Evolutionary conservation across 2,888 invertebrate species (phyloP).

Genomic region (Acrobasis repandana): DNA sequence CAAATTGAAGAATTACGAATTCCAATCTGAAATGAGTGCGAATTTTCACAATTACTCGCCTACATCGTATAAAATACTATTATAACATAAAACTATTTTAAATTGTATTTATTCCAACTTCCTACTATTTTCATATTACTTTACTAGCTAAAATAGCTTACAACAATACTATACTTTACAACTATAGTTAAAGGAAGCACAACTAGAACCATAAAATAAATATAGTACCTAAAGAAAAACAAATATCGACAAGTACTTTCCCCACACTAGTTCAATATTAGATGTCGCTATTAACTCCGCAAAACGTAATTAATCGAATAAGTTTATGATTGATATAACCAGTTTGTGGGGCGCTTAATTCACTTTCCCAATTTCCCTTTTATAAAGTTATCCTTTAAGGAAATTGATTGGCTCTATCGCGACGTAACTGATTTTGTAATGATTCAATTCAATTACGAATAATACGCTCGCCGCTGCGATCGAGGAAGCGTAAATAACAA

Average conservation of each 20-base stretch:
- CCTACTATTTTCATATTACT: no score
- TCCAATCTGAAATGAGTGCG: no score
- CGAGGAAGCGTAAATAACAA: slow-evolving; percentile 55
- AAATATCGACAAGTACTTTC: slow-evolving; percentile 25
- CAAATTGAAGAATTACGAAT: no score
- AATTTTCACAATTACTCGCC: no score
- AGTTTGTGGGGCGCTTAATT: slow-evolving; percentile 81
- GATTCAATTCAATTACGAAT: slow-evolving; percentile 62
- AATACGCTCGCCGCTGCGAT: slow-evolving; percentile 40
- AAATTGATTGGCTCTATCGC: slow-evolving; percentile 75
- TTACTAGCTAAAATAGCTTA: no score
- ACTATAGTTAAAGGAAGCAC: no score
- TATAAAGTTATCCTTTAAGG: slow-evolving; percentile 78
- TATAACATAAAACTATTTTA: no score
- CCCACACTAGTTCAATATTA: slow-evolving; percentile 72
- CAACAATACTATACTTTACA: no score
- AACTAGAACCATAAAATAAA: no score
- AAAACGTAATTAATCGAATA: slow-evolving; percentile 84
- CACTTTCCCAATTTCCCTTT: slow-evolving; percentile 81
- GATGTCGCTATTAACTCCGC: slow-evolving; percentile 83
- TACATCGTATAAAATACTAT: no score
- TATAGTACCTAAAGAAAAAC: no score
- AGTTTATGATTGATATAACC: slow-evolving; percentile 84
- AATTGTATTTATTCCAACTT: no score
- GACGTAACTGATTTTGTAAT: slow-evolving; percentile 67